Percentiles rank a stretch among this genome's conserved stretches.
Evolutionary conservation across 2,888 invertebrate genomes (phyloP).

Genomic region (Sepiola atlantica): DNA sequence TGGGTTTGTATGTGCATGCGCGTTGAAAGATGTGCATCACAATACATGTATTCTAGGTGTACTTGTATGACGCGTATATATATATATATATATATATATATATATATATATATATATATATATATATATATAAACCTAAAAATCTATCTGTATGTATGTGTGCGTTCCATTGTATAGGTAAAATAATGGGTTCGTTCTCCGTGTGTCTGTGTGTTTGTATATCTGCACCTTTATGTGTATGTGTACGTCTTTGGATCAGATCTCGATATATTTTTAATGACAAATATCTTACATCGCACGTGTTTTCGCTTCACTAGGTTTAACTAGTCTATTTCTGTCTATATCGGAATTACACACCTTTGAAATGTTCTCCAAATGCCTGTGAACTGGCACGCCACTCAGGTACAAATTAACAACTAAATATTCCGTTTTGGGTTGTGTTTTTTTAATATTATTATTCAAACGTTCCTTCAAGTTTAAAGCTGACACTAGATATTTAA

Average conservation of each 20-base stretch:
- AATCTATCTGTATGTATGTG: background rate
- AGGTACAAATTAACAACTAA: too few relatives aligned
- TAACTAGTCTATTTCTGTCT: background rate
- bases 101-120: conserved; percentile 4
- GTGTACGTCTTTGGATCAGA: background rate
- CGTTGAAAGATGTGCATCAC: background rate
- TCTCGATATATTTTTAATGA: background rate
- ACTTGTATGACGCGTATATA: background rate
- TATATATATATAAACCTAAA: background rate
- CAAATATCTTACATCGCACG: background rate
- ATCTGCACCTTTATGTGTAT: background rate
- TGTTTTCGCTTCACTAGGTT: background rate
- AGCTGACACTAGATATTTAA: too few relatives aligned
- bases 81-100: background rate
- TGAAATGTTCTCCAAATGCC: too few relatives aligned
- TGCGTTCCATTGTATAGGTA: background rate
- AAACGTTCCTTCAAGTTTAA: too few relatives aligned
- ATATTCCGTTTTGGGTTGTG: too few relatives aligned
- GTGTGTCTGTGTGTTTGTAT: conserved; percentile 7
- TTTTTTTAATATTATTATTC: too few relatives aligned
- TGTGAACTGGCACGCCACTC: too few relatives aligned
- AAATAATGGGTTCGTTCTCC: background rate
- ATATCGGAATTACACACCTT: too few relatives aligned
- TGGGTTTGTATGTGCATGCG: background rate
- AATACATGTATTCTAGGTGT: background rate